Percentiles rank a stretch among this genome's conserved stretches.
phyloP scores from a whole-genome alignment of 2,113 vertebrate genomes.

The Cariama cristata region DNA sequence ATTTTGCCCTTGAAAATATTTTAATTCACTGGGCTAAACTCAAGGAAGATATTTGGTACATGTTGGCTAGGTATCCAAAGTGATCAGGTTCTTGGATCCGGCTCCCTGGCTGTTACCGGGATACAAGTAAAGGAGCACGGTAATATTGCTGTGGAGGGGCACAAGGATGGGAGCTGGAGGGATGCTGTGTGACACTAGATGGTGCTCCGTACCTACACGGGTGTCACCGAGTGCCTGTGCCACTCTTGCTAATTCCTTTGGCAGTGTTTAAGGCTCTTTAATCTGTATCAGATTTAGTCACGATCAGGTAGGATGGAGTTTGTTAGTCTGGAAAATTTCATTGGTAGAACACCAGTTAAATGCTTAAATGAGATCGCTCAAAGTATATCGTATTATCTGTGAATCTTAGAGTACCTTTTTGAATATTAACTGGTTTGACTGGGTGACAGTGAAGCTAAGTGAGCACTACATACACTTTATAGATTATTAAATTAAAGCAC shows the following conservation, averaged over 20 bases:
- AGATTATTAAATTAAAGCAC: neutral
- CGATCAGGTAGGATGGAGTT: neutral
- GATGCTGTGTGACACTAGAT: neutral
- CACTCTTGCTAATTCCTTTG: neutral
- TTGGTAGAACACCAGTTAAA: neutral
- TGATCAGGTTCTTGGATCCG: neutral
- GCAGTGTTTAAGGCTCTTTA: neutral
- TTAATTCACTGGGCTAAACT: neutral
- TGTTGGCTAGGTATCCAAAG: neutral
- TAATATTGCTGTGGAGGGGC: neutral
- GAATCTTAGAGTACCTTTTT: neutral
- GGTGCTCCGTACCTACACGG: neutral
- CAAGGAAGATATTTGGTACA: accelerated
- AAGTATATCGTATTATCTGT: neutral
- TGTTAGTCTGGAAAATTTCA: neutral
- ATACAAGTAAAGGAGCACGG: neutral
- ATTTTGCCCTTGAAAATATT: neutral
- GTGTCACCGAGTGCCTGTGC: neutral
- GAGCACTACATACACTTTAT: neutral
- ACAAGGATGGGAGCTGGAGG: neutral
- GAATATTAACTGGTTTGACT: neutral
- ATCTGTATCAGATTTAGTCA: neutral
- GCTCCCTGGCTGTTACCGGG: neutral
- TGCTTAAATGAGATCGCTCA: neutral
- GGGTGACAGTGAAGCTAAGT: neutral